Base-by-base conservation (phyloP, 2,797 vertebrate species). In the Mus spretus region DNA sequence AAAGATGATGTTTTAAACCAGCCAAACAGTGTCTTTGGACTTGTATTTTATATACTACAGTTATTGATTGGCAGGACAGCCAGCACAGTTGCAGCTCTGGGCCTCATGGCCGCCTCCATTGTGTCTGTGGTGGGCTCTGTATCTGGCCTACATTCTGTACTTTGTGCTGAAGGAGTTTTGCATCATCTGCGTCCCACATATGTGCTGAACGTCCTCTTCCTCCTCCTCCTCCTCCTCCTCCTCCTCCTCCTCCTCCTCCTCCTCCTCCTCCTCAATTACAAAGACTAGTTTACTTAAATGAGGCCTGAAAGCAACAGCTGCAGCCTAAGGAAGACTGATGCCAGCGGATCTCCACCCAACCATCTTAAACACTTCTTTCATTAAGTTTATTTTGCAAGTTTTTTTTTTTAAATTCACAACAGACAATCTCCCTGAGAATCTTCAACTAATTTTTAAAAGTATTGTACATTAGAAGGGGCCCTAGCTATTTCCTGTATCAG, bases 271-370 rank as follows among this genome's bases (percentile, higher is more conserved):
- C 99, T 47, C 6, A 99, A 99, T 99, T 99, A 99, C 99, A 99
- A 99, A 99, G 99, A 99, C 99, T 99, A 98, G 99, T 99, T 99
- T 99, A 99, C 99, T 99, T 99, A 99, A 99, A 99, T 4, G 99
- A 99, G 98, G 99, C 99, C 98, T 99, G 99, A 99, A 99, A 99
- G 98, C 99, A 99, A 98, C 99, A 99, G 97, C 99, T 99, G 97
- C 99, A 99, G 98, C 99, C 98, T 97, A 99, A 99, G 98, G 99
- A 99, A 99, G 99, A 99, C 98, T 99, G 98, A 99, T 79, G 98
- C 99, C 98, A 98, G 98, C 96, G 98, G 99, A 99, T 99, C 99
- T 93, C 98, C 99, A 98, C 99, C 99, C 99, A 99, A 99, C 98
- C 98, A 99, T 99, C 99, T 98, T 98, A 99, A 99, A 99, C 99